Evolutionary conservation across 2,888 invertebrate species (phyloP), one percentile per base, ranked within the genome.

Genomic region (Tribolium freemani): DNA sequence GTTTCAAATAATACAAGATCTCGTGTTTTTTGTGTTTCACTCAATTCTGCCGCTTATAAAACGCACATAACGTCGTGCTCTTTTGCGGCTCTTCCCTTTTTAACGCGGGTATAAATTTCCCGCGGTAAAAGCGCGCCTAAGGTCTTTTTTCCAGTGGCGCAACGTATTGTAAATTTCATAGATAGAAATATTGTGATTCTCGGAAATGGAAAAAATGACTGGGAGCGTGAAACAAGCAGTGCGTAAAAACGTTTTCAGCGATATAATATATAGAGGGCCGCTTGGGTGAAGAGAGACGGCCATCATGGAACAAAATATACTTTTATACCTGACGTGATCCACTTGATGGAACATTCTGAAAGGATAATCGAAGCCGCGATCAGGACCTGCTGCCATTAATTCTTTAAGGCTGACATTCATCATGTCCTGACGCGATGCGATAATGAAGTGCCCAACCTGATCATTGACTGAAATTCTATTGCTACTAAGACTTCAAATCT

Each of bases 331-430:
- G 72, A 75, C 69, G 72, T 67, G 71, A 72, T 63, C 76, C 68
- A 58, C 44, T 69, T 72, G 73, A 75, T 76, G 58, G 74, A 76
- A 75, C 76, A 71, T 72, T 75, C 63, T 64, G 66, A 64, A 48
- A 56, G 71, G 71, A 71, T 75, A 75, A 75, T 76, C 75, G 74
- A 74, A 75, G 63, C 69, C 75, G 74, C 74, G 74, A 69, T 69
- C 61, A 26, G 13, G 26, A 50, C 57, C 38, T 44, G 9, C 48
- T 46, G 68, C 69, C 74, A 74, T 75, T 75, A 74, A 76, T 75
- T 76, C 68, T 63, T 51, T 57, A 45, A 45, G 54, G 44, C 53
- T 66, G 66, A 54, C 66, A 66, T 66, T 53, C 66, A 54, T 66
- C 66, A 66, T 66, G 60, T 46, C 26, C 46, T 20, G 26, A 26